Percentiles rank a stretch among this genome's conserved stretches.
Conservation (phyloP, 2,797 vertebrate species). For the Podargus strigoides region DNA sequence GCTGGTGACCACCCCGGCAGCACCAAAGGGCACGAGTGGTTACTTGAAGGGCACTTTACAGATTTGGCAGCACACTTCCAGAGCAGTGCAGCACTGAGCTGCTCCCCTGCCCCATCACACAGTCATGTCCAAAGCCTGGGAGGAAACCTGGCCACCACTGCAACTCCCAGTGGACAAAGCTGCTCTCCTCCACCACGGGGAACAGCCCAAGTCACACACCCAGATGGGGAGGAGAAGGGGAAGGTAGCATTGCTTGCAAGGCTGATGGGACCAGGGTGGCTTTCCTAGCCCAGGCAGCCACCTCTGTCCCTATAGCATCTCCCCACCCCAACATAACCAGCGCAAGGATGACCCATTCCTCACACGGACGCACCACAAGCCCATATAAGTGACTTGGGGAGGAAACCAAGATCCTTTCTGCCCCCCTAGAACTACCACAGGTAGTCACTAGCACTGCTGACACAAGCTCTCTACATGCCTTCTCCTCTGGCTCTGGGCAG, state of each 20-base stretch:
- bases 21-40: accelerated
- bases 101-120: neutral
- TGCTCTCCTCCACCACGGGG: neutral
- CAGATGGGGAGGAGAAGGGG: neutral
- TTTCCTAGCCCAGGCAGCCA: neutral
- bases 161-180: neutral
- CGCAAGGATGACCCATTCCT: neutral
- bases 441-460: neutral
- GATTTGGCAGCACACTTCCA: neutral
- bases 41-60: neutral
- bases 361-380: neutral
- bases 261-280: neutral
- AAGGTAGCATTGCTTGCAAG: neutral
- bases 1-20: neutral
- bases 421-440: neutral
- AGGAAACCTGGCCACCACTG: neutral
- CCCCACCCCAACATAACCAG: accelerated
- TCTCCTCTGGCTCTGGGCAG: neutral
- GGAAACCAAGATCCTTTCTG: accelerated
- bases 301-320: neutral
- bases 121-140: neutral
- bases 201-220: neutral
- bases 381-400: neutral
- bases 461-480: neutral
- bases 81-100: accelerated